Percentiles rank a stretch among this genome's conserved stretches.
Conservation (phyloP, 1,140 invertebrate genomes). For the Aphidius ervi region DNA sequence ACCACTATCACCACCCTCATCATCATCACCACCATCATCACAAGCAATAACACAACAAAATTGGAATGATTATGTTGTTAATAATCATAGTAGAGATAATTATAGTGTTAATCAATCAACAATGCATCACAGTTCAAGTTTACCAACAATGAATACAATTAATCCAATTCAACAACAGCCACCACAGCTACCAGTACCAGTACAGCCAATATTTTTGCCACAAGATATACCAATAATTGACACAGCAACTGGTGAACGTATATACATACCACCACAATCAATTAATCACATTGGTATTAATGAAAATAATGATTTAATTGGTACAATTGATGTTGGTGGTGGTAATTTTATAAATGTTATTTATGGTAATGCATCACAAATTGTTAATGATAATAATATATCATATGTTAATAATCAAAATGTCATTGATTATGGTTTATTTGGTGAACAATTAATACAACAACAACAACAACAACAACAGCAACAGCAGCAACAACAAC, state of each 20-base stretch:
- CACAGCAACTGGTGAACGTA: constrained; percentile 30
- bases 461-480: too few species aligned
- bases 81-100: constrained; percentile 35
- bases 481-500: too few species aligned
- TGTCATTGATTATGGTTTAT: constrained; percentile 47
- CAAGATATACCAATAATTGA: constrained; percentile 7
- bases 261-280: constrained; percentile 44
- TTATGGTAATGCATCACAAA: constrained; percentile 46
- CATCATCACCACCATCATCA: constrained; percentile 29
- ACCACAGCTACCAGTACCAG: constrained; percentile 41
- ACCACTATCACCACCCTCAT: constrained; percentile 37
- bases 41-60: constrained; percentile 26
- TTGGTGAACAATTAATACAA: constrained; percentile 40
- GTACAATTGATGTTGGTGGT: constrained; percentile 50
- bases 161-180: not conserved
- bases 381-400: constrained; percentile 45
- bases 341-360: constrained; percentile 53
- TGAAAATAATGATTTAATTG: constrained; percentile 49
- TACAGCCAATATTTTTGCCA: not conserved
- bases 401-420: constrained; percentile 36
- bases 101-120: constrained; percentile 34
- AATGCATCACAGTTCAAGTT: constrained; percentile 33
- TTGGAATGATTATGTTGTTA: constrained; percentile 43
- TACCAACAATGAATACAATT: not conserved
- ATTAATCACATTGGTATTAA: constrained; percentile 47